phyloP scores from a whole-genome alignment of 1,140 invertebrate species.

The Parasteatoda tepidariorum region DNA sequence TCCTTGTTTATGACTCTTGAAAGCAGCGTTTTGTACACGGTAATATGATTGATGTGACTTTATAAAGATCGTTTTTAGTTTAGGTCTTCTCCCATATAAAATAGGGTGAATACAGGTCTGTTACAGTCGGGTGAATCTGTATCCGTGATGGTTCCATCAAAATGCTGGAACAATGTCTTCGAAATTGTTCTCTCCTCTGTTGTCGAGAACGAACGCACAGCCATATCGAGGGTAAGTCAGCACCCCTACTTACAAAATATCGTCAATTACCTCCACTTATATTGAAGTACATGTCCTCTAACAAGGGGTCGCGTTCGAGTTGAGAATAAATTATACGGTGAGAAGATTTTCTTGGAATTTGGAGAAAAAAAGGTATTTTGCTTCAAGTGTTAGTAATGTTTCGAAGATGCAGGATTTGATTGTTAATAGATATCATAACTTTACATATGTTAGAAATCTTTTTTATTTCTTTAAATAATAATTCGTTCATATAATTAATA shows the following conservation, averaged over 20 bases:
- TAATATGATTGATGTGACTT: too few species aligned
- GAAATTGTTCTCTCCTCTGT: neutral
- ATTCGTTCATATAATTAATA: neutral
- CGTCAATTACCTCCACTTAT: neutral
- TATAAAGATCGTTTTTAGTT: too few species aligned
- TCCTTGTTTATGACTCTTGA: too few species aligned
- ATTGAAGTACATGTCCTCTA: neutral
- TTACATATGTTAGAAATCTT: neutral
- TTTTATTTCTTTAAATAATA: neutral
- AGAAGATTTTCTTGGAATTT: too few species aligned
- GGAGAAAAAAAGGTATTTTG: neutral
- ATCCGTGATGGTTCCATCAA: neutral
- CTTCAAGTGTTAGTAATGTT: neutral
- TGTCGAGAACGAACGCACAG: neutral
- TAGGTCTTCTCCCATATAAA: too few species aligned
- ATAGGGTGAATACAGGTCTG: too few species aligned
- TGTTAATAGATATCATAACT: neutral
- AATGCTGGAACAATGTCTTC: neutral
- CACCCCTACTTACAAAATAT: neutral
- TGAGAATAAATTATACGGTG: too few species aligned
- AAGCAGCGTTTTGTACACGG: too few species aligned
- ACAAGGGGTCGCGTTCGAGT: neutral
- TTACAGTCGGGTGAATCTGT: neutral
- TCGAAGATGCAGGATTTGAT: neutral
- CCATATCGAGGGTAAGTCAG: neutral